phyloP scores from a whole-genome alignment of 2,113 vertebrate genomes.

The Cololabis saira region DNA sequence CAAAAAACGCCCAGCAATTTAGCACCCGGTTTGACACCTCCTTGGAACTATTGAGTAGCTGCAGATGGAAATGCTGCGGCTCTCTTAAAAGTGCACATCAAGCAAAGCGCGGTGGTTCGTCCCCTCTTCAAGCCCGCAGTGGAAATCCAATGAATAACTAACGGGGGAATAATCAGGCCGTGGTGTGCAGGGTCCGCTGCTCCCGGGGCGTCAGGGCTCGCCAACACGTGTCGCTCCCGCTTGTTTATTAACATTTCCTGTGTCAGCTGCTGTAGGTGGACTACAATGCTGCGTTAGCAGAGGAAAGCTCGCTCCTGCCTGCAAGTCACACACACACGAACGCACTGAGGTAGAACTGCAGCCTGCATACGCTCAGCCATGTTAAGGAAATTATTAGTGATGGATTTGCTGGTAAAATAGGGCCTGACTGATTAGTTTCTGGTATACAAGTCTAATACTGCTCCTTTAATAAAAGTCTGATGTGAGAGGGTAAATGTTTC shows the following conservation, averaged over 20 bases:
- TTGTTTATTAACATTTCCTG: conserved; percentile 69
- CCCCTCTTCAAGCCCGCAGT: conserved; percentile 35
- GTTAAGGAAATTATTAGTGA: neutral
- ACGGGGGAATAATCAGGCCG: conserved; percentile 74
- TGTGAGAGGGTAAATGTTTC: conserved; percentile 7
- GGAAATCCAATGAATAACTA: conserved; percentile 75
- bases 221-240: conserved; percentile 26
- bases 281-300: conserved; percentile 42
- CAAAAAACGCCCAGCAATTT: conserved; percentile 5
- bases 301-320: conserved; percentile 12
- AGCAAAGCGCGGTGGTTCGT: conserved; percentile 35
- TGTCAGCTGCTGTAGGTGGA: conserved; percentile 32
- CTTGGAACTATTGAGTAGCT: conserved; percentile 60
- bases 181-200: conserved; percentile 27
- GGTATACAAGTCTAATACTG: neutral
- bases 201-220: conserved; percentile 21
- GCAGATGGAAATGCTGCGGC: conserved; percentile 62
- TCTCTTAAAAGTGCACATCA: conserved; percentile 54
- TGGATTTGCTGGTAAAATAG: no score
- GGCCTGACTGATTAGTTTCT: conserved; percentile 6
- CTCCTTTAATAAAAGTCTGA: conserved; percentile 5
- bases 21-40: conserved; percentile 33
- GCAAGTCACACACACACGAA: neutral
- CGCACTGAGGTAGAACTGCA: neutral
- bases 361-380: no score